A percentile compares a stretch with the other conserved stretches of the same genome.
Conservation (phyloP, 2,113 vertebrate genomes). For the Notechis scutatus region DNA sequence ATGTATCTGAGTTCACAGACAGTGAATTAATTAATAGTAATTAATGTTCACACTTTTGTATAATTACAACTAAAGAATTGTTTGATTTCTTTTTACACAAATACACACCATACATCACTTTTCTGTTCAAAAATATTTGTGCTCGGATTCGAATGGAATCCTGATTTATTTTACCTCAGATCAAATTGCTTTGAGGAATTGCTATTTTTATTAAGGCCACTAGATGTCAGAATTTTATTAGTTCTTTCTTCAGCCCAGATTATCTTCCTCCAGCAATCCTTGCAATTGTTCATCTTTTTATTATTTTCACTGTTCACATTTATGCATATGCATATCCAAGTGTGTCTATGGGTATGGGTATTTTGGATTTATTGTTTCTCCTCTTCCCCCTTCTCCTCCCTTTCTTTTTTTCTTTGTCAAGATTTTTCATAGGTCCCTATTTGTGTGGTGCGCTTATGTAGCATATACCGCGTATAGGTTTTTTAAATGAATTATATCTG, state of each 20-base stretch:
- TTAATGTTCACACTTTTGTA: background rate
- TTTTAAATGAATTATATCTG: background rate
- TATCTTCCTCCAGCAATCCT: background rate
- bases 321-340: background rate
- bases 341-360: background rate
- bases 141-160: background rate
- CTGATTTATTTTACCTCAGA: background rate
- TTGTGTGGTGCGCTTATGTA: background rate
- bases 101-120: background rate
- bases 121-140: background rate
- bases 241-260: background rate
- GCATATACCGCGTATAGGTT: too few species aligned
- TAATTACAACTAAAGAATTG: background rate
- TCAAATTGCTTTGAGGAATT: background rate
- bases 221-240: conserved; percentile 22
- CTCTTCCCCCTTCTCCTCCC: background rate
- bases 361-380: background rate
- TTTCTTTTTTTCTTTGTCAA: background rate
- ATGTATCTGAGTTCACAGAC: background rate
- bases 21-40: background rate
- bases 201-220: background rate
- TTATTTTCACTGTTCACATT: background rate
- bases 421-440: background rate
- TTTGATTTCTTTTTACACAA: background rate
- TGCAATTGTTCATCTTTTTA: background rate